Conservation (phyloP, 2,888 invertebrate genomes). For the Drosophila niveifrons region DNA sequence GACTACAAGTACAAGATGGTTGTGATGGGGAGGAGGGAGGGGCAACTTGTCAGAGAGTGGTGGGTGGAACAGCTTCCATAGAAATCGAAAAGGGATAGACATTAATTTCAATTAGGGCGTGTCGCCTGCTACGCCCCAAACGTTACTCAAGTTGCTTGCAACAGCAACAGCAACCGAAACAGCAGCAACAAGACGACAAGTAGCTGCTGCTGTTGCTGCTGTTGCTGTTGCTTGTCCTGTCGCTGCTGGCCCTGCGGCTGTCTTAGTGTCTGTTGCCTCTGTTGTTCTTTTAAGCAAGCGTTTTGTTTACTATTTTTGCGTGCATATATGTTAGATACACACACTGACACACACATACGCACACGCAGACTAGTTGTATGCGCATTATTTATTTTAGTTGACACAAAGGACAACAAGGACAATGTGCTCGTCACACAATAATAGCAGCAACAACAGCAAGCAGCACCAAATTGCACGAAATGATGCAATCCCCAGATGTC, state of each 20-base stretch:
- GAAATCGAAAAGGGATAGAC: slow-evolving; percentile 75
- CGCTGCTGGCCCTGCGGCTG: slow-evolving; percentile 39
- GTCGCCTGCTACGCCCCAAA: slow-evolving; percentile 55
- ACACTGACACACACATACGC: slow-evolving; percentile 25
- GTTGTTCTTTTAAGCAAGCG: slow-evolving; percentile 59
- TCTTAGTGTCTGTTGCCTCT: slow-evolving; percentile 19
- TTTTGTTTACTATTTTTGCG: slow-evolving; percentile 66
- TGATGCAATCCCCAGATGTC: slow-evolving; percentile 74
- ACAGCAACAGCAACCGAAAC: slow-evolving; percentile 10
- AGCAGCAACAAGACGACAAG: slow-evolving; percentile 15
- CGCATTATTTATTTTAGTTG: slow-evolving; percentile 80
- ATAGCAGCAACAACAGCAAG: slow-evolving; percentile 40
- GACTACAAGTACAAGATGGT: slow-evolving; percentile 42
- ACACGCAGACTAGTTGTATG: slow-evolving; percentile 16
- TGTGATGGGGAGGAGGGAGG: slow-evolving; percentile 7
- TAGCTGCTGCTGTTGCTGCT: not conserved
- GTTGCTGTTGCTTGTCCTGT: slow-evolving; percentile 26
- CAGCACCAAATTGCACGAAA: slow-evolving; percentile 62
- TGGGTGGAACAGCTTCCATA: slow-evolving; percentile 32
- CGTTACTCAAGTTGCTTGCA: slow-evolving; percentile 41
- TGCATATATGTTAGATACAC: slow-evolving; percentile 31
- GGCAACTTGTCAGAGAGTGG: slow-evolving; percentile 3
- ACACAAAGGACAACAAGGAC: slow-evolving; percentile 73
- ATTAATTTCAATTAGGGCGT: slow-evolving; percentile 81
- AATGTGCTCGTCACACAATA: slow-evolving; percentile 59